phyloP scores from a whole-genome alignment of 2,113 vertebrate species.

The Corythornis cristatus region DNA sequence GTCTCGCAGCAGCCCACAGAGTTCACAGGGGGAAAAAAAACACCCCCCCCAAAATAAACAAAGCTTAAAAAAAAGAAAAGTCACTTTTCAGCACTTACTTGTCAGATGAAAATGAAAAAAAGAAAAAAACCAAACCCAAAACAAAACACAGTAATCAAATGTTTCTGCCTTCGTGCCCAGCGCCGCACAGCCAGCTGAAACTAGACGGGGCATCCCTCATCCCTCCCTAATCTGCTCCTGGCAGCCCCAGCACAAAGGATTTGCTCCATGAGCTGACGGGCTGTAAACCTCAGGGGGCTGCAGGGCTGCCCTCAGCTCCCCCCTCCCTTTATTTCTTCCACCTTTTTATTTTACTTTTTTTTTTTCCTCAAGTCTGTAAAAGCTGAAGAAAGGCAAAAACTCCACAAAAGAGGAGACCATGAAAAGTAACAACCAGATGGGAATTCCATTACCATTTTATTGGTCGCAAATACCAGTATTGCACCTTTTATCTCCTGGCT shows the following conservation, averaged over 20 bases:
- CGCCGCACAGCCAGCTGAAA: neutral
- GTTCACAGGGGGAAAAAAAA: neutral
- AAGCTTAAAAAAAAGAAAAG: fast-evolving
- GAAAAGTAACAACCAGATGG: slow-evolving; percentile 12
- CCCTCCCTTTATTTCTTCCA: neutral
- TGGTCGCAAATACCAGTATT: neutral
- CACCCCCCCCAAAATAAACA: too few species aligned
- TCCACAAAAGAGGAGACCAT: neutral
- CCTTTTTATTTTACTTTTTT: neutral
- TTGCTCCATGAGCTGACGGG: neutral
- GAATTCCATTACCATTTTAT: slow-evolving; percentile 49
- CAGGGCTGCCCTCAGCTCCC: neutral
- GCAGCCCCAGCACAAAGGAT: neutral
- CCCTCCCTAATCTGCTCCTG: neutral
- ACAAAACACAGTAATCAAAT: neutral
- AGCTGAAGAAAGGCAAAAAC: slow-evolving; percentile 13
- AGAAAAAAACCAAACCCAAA: too few species aligned
- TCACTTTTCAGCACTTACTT: neutral
- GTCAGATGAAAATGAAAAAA: slow-evolving; percentile 18
- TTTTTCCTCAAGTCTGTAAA: neutral
- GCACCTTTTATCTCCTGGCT: neutral
- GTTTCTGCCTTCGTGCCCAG: neutral
- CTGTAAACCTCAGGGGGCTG: neutral
- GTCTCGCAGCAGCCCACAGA: slow-evolving; percentile 36
- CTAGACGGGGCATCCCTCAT: neutral